phyloP scores from a whole-genome alignment of 2,888 invertebrate species.

The Cristatella mucedo region DNA sequence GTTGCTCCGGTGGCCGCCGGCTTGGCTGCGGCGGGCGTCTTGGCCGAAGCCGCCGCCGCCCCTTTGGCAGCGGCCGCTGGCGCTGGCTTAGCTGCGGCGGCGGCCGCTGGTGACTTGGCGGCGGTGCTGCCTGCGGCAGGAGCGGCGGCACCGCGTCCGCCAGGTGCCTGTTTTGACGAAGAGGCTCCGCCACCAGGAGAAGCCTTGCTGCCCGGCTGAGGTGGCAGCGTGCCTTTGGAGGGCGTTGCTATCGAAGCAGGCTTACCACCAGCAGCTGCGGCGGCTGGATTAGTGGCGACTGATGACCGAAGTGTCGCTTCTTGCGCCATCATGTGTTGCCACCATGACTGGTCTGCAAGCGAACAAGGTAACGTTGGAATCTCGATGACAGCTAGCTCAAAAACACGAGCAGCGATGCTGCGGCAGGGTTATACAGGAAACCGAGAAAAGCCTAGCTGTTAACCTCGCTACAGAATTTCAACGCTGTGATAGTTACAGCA shows the following conservation, averaged over 20 bases:
- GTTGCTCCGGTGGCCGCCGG: slow-evolving; percentile 15
- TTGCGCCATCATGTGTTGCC: slow-evolving; percentile 21
- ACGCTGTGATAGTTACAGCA: too few species aligned
- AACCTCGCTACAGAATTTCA: too few species aligned
- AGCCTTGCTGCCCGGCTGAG: slow-evolving; percentile 8
- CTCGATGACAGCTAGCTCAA: too few species aligned
- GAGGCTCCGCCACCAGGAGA: slow-evolving; percentile 9
- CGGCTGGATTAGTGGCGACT: too few species aligned
- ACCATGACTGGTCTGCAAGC: slow-evolving; percentile 27
- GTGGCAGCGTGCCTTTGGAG: slow-evolving; percentile 1
- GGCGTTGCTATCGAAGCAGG: slow-evolving; percentile 14
- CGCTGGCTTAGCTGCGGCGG: slow-evolving; percentile 10
- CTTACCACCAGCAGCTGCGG: slow-evolving; percentile 12
- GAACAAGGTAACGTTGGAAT: too few species aligned
- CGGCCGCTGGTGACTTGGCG: slow-evolving; percentile 11
- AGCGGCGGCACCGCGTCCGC: slow-evolving; percentile 10
- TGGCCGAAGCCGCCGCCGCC: slow-evolving; percentile 14
- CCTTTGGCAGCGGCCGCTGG: slow-evolving; percentile 19
- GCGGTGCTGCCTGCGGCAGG: slow-evolving; percentile 8
- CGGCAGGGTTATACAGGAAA: too few species aligned
- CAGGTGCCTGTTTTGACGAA: too few species aligned
- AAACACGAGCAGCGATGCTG: too few species aligned
- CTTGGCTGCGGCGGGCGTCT: slow-evolving; percentile 16
- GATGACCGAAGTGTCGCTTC: too few species aligned
- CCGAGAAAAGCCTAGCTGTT: too few species aligned